Evolutionary conservation across 1,140 invertebrate genomes (phyloP).

Genomic region (Panulirus ornatus): DNA sequence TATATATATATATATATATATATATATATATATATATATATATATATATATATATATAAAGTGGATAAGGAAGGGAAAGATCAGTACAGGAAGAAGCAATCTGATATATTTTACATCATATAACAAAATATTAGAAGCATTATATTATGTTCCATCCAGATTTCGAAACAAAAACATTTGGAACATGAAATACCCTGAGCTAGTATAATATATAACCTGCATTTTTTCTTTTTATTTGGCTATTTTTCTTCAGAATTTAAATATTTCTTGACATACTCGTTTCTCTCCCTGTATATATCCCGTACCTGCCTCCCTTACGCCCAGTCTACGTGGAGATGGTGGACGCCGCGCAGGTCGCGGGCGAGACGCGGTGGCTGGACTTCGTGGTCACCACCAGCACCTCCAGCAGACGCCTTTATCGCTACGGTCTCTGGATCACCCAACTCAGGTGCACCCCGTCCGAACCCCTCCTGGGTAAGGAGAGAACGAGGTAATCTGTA

Average conservation of each 20-base stretch:
- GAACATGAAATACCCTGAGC: too few species aligned
- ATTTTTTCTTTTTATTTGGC: too few species aligned
- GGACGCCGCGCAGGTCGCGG: background rate
- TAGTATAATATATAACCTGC: too few species aligned
- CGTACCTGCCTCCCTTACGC: too few species aligned
- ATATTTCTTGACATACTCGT: too few species aligned
- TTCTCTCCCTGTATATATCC: background rate
- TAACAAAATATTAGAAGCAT: too few species aligned
- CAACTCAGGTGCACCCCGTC: conserved; percentile 34
- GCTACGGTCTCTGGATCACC: conserved; percentile 58
- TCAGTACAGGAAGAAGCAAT: background rate
- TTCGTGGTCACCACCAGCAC: conserved; percentile 12
- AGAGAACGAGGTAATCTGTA: too few species aligned
- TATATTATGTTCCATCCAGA: too few species aligned
- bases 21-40: conserved; percentile 49
- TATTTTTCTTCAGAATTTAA: too few species aligned
- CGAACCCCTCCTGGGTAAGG: conserved; percentile 33
- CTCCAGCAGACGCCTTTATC: conserved; percentile 14
- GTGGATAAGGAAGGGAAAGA: too few species aligned
- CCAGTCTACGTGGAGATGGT: conserved; percentile 48
- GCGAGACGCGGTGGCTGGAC: conserved; percentile 38
- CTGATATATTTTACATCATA: too few species aligned
- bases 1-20: conserved; percentile 49
- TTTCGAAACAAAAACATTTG: too few species aligned
- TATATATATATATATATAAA: conserved; percentile 15